Evolutionary conservation across 1,140 invertebrate species (phyloP).

Genomic region (Ceratosolen fusciceps): DNA sequence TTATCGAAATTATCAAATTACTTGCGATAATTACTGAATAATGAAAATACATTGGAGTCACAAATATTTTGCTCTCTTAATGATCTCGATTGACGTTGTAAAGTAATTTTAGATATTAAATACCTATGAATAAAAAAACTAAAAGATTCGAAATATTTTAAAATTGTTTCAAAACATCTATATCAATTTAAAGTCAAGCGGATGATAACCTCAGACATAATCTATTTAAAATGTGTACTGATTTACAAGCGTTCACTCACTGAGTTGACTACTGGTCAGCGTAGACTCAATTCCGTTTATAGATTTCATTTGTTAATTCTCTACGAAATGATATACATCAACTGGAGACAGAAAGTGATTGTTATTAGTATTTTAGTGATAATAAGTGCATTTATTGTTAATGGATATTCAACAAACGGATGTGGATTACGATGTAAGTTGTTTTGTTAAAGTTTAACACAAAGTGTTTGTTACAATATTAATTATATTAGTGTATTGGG

Average conservation of each 20-base stretch:
- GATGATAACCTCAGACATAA: conserved; percentile 45
- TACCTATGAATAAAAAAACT: conserved; percentile 10
- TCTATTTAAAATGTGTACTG: conserved; percentile 49
- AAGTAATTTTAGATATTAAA: conserved; percentile 5
- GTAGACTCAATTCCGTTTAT: conserved; percentile 35
- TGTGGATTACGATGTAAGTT: conserved; percentile 41
- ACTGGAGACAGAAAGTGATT: background rate
- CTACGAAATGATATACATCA: conserved; percentile 35
- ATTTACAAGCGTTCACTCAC: conserved; percentile 39
- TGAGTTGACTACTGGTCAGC: conserved; percentile 32
- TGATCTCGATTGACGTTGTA: background rate
- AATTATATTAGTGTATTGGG: background rate
- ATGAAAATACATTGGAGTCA: background rate
- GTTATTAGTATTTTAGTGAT: conserved; percentile 16
- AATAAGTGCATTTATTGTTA: conserved; percentile 11
- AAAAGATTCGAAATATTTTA: conserved; percentile 38
- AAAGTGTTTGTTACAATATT: background rate
- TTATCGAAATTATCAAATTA: background rate
- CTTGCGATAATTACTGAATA: background rate
- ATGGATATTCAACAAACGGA: conserved; percentile 14
- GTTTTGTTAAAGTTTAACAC: background rate
- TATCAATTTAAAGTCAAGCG: conserved; percentile 49
- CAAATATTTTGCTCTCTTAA: background rate
- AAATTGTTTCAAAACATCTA: conserved; percentile 44
- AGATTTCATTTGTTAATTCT: background rate